phyloP scores from a whole-genome alignment of 1,140 invertebrate genomes.

The Diuraphis noxia region DNA sequence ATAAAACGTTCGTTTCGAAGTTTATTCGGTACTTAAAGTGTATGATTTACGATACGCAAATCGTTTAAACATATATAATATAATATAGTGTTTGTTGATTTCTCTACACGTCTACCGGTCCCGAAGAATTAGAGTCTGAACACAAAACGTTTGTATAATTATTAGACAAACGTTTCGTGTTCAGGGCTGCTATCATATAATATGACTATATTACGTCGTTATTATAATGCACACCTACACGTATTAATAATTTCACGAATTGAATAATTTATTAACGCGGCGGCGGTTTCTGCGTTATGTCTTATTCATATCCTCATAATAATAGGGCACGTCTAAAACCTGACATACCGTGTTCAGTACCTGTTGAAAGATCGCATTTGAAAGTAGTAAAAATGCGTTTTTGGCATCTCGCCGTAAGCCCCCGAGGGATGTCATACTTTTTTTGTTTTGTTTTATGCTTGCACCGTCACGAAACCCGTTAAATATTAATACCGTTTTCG shows the following conservation, averaged over 20 bases:
- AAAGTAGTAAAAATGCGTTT: constrained; percentile 18
- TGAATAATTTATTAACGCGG: not conserved
- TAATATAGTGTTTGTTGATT: constrained; percentile 1
- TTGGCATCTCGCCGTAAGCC: not conserved
- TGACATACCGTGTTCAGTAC: not conserved
- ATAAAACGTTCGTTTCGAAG: constrained; percentile 25
- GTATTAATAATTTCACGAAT: not conserved
- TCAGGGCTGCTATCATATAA: not conserved
- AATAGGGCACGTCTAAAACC: not conserved
- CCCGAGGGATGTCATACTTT: not conserved
- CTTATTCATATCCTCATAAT: not conserved
- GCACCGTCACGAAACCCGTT: not conserved
- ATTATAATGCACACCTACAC: not conserved
- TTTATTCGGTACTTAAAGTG: not conserved
- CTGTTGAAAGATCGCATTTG: not conserved
- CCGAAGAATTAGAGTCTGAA: no score
- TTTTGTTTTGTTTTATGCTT: not conserved
- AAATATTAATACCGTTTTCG: constrained; percentile 38
- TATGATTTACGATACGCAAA: constrained; percentile 24
- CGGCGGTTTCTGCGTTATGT: not conserved
- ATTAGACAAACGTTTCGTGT: not conserved
- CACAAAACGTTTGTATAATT: no score
- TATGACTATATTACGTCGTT: not conserved
- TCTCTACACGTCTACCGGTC: not conserved
- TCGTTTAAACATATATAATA: constrained; percentile 7